These are phyloP conservation scores for Megaceryle maxima DNA, from an alignment of 2,113 vertebrate species.

Conservation along the genomic window DNA sequence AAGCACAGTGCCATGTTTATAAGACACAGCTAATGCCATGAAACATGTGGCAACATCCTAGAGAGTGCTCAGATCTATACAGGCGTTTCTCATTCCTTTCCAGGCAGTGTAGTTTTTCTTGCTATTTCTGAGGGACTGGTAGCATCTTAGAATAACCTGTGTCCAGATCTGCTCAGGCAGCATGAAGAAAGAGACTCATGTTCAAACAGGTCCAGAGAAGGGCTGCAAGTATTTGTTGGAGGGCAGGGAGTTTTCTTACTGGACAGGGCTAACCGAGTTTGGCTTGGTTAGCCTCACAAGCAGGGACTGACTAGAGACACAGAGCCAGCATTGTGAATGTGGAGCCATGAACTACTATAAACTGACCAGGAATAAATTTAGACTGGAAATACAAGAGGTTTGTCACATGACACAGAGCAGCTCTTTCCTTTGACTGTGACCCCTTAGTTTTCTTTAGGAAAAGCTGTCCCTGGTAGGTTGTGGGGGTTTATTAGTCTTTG, in stretches of 20 bases:
- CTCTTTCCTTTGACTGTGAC: slow-evolving; percentile 10
- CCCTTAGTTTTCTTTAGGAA: not conserved
- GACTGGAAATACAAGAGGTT: slow-evolving; percentile 22
- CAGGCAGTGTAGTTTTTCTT: not conserved
- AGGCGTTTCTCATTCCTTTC: not conserved
- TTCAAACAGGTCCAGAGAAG: not conserved
- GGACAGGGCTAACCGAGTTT: not conserved
- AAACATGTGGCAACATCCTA: not conserved
- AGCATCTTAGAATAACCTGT: not conserved
- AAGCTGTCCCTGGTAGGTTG: not conserved
- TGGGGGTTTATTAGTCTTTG: not conserved
- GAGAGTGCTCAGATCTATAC: not conserved
- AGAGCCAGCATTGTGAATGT: slow-evolving; percentile 31
- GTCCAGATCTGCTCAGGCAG: not conserved
- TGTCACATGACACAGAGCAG: not conserved
- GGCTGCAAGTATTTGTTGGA: not conserved
- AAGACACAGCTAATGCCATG: not conserved
- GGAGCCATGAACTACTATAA: not conserved
- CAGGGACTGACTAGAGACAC: not conserved
- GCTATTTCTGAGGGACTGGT: not conserved
- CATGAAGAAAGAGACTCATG: not conserved
- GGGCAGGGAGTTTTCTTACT: not conserved
- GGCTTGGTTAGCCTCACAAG: not conserved
- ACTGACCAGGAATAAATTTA: slow-evolving; percentile 52
- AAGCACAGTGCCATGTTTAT: not conserved